Evolutionary conservation across 1,140 invertebrate species (phyloP), one percentile per base, ranked within the genome.

Genomic region (Drosophila cardini): DNA sequence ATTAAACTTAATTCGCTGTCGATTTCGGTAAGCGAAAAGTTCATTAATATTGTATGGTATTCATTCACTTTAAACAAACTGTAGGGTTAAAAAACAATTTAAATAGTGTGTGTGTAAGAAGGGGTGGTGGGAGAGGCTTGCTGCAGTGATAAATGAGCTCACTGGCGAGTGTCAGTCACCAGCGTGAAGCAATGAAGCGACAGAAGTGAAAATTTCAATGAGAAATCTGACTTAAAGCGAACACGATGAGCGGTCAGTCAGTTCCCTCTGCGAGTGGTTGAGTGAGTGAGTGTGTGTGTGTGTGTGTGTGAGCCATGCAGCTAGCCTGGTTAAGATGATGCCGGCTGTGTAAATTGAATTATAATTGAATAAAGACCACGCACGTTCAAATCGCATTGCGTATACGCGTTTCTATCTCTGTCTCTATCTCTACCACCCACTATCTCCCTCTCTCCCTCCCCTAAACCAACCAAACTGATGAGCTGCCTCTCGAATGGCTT

Each of bases 1-100:
- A 86, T 86, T 86, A 87, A 86, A 82, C 76, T 87, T 79, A 82
- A 87, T 78, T 62, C 69, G 62, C 42, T 52, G 43, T 60, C 65
- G 68, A 76, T 70, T 30, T 10, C n/a, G 43, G 42, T 13, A 40
- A 40, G 21, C 62, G 10, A 48, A 48, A 48, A 52, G 21, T 15
- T 64, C 76, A 79, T 82, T 71, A 87, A 76, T 76, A 71, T 73
- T 76, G 69, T 80, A 68, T 70, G 78, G 72, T 61, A 42, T 21
- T 3, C 2, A 45, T 62, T 78, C 36, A 85, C 79, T 76, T 72
- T 83, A 76, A 72, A 67, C 63, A 74, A 69, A 61, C 42, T 40
- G 42, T 53, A 52, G 42, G 42, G 40, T 18, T 45, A 38, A 48
- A 67, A 43, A 57, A 78, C 48, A 56, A 55, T 65, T 75, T 77